Evolutionary conservation across 1,140 invertebrate genomes (phyloP).

Genomic region (Alviniconcha marisindica): DNA sequence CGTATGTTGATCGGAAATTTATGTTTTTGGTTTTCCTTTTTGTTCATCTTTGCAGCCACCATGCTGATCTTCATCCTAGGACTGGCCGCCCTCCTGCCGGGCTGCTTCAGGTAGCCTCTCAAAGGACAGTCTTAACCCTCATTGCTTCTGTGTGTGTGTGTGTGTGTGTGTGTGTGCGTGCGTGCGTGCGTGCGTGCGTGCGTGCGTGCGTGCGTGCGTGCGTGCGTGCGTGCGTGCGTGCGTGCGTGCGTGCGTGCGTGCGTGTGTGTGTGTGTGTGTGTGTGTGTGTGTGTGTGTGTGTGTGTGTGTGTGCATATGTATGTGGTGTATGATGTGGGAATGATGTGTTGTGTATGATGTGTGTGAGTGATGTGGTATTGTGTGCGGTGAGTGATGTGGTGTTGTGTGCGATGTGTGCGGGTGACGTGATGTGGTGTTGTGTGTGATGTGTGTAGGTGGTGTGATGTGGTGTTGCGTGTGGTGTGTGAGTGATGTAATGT

Average conservation of each 20-base stretch:
- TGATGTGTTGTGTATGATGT: too few species aligned
- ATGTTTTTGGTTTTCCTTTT: background rate
- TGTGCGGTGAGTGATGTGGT: too few species aligned
- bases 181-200: background rate
- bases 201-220: background rate
- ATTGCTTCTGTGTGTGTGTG: too few species aligned
- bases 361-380: background rate
- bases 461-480: too few species aligned
- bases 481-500: too few species aligned
- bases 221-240: background rate
- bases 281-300: conserved; percentile 3
- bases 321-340: too few species aligned
- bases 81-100: background rate
- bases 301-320: too few species aligned
- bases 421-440: too few species aligned
- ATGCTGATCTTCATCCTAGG: background rate
- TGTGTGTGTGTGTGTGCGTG: background rate
- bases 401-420: too few species aligned
- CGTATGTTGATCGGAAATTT: too few species aligned
- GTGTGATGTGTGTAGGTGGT: too few species aligned
- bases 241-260: background rate
- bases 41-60: background rate
- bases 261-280: background rate
- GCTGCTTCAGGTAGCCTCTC: background rate
- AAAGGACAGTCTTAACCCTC: background rate